These are phyloP conservation scores for Neomorphus geoffroyi DNA, from an alignment of 2,797 vertebrate species.

Conservation along the genomic window DNA sequence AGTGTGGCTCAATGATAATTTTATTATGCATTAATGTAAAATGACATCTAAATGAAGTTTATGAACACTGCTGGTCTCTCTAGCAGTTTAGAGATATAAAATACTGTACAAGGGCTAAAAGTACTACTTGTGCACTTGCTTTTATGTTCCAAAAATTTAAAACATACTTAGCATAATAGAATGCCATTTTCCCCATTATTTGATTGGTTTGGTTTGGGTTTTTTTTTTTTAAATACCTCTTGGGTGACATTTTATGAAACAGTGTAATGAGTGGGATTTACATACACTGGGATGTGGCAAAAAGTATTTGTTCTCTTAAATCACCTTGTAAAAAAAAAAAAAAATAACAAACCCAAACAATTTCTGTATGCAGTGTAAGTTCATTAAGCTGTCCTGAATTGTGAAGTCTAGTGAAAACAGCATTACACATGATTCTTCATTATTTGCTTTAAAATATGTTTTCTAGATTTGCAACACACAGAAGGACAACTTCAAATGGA, in stretches of 20 bases:
- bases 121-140: not conserved
- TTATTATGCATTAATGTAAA: not conserved
- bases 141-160: conserved; percentile 1
- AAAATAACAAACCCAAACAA: no score
- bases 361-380: not conserved
- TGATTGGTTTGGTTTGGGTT: not conserved
- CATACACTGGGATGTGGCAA: not conserved
- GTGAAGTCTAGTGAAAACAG: not conserved
- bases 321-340: not conserved
- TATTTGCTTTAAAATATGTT: conserved; percentile 40
- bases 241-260: not conserved
- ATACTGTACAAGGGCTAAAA: not conserved
- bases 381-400: not conserved
- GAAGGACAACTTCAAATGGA: conserved; percentile 90
- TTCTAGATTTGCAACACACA: conserved; percentile 84
- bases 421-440: not conserved
- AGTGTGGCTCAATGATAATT: not conserved
- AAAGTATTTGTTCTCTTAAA: not conserved
- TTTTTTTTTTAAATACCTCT: not conserved
- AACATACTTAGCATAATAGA: not conserved
- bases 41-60: not conserved
- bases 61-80: not conserved
- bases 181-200: not conserved
- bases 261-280: not conserved
- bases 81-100: not conserved